These are phyloP conservation scores for Oenanthe oenanthe DNA, from an alignment of 2,113 vertebrate species.

Conservation along the genomic window DNA sequence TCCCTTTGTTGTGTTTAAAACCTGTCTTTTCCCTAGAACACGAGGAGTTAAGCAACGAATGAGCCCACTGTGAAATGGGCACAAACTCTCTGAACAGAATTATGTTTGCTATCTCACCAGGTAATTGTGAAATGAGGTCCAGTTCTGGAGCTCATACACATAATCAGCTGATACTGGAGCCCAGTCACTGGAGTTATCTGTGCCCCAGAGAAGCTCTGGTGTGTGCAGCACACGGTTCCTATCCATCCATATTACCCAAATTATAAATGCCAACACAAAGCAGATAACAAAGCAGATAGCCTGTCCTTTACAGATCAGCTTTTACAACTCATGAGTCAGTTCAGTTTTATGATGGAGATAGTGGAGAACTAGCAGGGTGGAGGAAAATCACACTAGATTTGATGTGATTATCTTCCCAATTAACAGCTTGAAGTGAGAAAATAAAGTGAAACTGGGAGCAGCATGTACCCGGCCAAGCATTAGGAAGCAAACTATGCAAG, in stretches of 20 bases:
- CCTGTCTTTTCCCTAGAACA: not conserved
- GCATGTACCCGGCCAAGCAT: not conserved
- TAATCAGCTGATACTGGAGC: not conserved
- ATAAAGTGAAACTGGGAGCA: not conserved
- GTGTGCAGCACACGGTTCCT: not conserved
- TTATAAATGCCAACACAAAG: not conserved
- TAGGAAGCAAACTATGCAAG: not conserved
- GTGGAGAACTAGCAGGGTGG: rapidly evolving
- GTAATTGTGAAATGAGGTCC: not conserved
- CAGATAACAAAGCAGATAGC: not conserved
- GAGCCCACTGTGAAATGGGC: rapidly evolving
- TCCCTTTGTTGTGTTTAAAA: not conserved
- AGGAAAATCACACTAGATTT: not conserved
- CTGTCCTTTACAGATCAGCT: not conserved
- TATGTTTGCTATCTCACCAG: not conserved
- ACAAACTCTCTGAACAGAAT: not conserved
- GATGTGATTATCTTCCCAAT: not conserved
- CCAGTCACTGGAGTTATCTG: too few relatives aligned
- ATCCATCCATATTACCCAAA: rapidly evolving
- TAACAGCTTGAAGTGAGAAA: not conserved
- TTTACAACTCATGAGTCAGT: not conserved
- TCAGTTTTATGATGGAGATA: not conserved
- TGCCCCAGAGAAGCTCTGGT: not conserved
- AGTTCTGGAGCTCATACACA: not conserved
- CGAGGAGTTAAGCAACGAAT: not conserved